phyloP scores from a whole-genome alignment of 2,113 vertebrate species.

The Erythrocercus mccallii region DNA sequence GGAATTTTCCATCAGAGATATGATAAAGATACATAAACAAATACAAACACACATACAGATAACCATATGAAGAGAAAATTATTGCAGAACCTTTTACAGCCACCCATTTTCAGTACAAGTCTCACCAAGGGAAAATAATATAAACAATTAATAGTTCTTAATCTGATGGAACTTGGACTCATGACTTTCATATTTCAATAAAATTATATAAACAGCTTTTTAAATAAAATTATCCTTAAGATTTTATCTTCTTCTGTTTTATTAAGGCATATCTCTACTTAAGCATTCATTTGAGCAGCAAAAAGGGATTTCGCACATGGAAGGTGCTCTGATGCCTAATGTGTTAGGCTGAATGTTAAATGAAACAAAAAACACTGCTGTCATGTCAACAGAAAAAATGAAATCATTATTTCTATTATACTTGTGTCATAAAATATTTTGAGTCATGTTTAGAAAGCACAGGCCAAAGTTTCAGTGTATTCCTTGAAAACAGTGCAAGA shows the following conservation, averaged over 20 bases:
- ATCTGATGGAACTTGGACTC: neutral
- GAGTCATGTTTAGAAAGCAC: neutral
- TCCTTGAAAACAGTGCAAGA: neutral
- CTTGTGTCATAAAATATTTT: neutral
- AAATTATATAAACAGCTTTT: neutral
- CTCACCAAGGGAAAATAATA: neutral
- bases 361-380: neutral
- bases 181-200: neutral
- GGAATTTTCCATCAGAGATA: neutral
- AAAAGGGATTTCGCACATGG: neutral
- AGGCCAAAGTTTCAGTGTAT: neutral
- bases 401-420: neutral
- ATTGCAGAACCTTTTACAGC: neutral
- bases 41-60: neutral
- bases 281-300: neutral
- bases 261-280: neutral
- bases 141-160: neutral
- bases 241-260: neutral
- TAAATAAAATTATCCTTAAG: neutral
- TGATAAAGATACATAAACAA: neutral
- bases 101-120: neutral
- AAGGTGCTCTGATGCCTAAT: neutral
- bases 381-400: neutral
- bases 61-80: neutral
- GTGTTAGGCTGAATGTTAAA: neutral